These are phyloP conservation scores for Tribolium castaneum DNA, from an alignment of 1,140 invertebrate species.

Conservation along the genomic window DNA sequence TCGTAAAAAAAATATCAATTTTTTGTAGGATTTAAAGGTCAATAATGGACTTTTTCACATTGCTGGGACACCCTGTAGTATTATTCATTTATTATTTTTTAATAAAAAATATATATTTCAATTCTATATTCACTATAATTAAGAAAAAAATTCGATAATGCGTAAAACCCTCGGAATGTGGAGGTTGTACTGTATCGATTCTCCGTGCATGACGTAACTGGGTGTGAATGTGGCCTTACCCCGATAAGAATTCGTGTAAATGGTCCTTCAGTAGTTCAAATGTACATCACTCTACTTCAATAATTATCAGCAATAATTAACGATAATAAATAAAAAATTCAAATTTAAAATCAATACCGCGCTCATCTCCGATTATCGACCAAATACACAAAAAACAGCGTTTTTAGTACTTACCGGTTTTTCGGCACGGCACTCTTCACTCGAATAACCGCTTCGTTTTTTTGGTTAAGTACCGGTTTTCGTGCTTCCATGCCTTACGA, in stretches of 20 bases:
- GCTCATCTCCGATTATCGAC: not conserved
- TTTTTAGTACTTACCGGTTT: slow-evolving; percentile 49
- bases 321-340: not conserved
- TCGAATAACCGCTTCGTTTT: slow-evolving; percentile 37
- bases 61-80: no score
- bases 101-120: no score
- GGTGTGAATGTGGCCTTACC: not conserved
- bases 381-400: not conserved
- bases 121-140: no score
- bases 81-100: no score
- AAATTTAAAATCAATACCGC: not conserved
- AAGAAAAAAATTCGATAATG: no score
- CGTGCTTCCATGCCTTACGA: not conserved
- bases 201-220: not conserved
- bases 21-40: no score
- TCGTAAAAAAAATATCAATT: no score
- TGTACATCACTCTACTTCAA: not conserved
- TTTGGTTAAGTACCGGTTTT: slow-evolving; percentile 11
- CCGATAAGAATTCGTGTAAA: not conserved
- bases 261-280: not conserved
- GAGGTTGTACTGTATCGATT: no score
- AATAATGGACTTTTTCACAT: no score
- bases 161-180: no score
- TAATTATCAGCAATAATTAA: not conserved
- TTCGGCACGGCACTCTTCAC: slow-evolving; percentile 56